phyloP scores from a whole-genome alignment of 1,140 invertebrate species.

The Littorina saxatilis region DNA sequence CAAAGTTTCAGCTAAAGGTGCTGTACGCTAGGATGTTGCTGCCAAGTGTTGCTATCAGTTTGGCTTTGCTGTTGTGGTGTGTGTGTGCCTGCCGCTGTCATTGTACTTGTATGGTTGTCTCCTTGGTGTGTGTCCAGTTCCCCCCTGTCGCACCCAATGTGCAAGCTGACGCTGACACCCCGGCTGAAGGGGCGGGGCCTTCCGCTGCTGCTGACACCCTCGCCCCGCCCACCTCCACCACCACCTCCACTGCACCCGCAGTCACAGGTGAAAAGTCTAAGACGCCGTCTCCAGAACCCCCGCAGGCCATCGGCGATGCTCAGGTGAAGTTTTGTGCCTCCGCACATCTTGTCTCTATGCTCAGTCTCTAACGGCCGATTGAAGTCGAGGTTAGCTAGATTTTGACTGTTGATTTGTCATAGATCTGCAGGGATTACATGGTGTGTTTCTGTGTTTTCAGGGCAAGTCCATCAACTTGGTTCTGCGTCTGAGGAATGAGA shows the following conservation, averaged over 20 bases:
- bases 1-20: too few relatives aligned
- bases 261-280: background rate
- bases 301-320: conserved; percentile 8
- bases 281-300: background rate
- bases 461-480: conserved; percentile 83
- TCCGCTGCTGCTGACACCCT: background rate
- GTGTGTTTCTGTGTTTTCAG: background rate
- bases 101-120: too few relatives aligned
- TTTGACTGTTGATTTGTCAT: too few relatives aligned
- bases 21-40: too few relatives aligned
- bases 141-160: background rate
- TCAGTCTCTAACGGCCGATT: too few relatives aligned
- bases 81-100: too few relatives aligned
- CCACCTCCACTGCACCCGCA: too few relatives aligned
- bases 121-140: background rate
- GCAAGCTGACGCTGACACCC: background rate
- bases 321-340: background rate
- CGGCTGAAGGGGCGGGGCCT: background rate
- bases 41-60: too few relatives aligned
- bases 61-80: too few relatives aligned
- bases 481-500: conserved; percentile 90
- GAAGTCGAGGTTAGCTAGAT: too few relatives aligned
- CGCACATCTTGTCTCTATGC: too few relatives aligned
- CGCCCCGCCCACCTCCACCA: background rate
- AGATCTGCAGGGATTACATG: too few relatives aligned